Base-by-base conservation (phyloP, 1,140 invertebrate species). In the Drosophila prosaltans region DNA sequence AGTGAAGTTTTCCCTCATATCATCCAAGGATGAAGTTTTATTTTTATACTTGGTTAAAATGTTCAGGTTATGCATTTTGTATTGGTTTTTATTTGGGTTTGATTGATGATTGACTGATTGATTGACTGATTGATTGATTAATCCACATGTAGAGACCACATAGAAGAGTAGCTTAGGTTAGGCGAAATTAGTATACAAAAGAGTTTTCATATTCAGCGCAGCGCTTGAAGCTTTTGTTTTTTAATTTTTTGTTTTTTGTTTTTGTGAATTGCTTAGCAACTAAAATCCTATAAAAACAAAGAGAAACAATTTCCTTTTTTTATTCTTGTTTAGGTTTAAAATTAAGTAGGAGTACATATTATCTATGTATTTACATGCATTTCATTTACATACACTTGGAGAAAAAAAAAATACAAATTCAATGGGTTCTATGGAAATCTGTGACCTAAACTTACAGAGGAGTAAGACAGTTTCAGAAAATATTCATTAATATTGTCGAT, bases 251-350 rank as follows among this genome's bases (percentile, higher is more conserved):
- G 81, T 75, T 81, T 75, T 81, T 51, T 51, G 45, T 81, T 16
- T 16, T 51, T 51, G 45, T 51, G 3, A 75, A 84, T 82, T 91
- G 82, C 82, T 90, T 90, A 88, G 88, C 90, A 91, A 91, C 90
- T 91, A 91, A 91, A 91, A 89, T 91, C 90, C 90, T 91, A 91
- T 91, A 91, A 91, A 66, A 91, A 90, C 76, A 85, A 81, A 86
- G 72, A 90, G 72, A 78, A 91, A 89, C 74, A 77, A 73, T 88
- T 80, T 51, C 21, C 24, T 26, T 51, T 51, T 48, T 48, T 48
- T 2, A 71, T 78, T 65, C 76, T 72, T 62, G 69, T 72, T 57
- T 30, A 2, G 28, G 28, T 30, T 30, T 62, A 77, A 66, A 71
- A 76, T 86, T 86, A 88, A 76, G 75, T 58, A 72, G 68, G 68